These are phyloP conservation scores for Drosophila saltans DNA, from an alignment of 1,140 invertebrate species.

Conservation along the genomic window DNA sequence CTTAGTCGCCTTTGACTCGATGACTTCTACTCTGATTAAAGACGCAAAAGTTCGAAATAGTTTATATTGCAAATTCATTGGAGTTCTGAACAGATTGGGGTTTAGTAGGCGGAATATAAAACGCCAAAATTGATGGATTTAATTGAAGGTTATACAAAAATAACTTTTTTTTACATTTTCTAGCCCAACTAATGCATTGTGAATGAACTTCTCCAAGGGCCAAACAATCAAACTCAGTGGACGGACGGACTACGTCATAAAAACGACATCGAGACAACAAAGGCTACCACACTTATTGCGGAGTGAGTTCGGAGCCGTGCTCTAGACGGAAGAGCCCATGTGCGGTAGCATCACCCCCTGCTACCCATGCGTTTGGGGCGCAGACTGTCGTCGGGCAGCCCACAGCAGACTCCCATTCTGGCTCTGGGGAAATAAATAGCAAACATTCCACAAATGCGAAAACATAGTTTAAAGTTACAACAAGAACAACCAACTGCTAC, in stretches of 20 bases:
- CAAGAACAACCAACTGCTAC: constrained; percentile 11
- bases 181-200: not conserved
- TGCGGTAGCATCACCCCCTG: constrained; percentile 26
- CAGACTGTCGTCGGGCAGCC: constrained; percentile 24
- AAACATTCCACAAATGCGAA: constrained; percentile 36
- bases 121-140: constrained; percentile 25
- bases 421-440: not conserved
- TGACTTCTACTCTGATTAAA: constrained; percentile 31
- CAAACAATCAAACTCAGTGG: constrained; percentile 49
- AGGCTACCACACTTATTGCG: constrained; percentile 30
- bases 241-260: constrained; percentile 49
- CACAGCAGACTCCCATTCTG: constrained; percentile 8
- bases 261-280: constrained; percentile 70
- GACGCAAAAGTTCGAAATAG: constrained; percentile 3
- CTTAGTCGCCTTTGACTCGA: not conserved
- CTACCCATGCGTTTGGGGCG: constrained; percentile 36
- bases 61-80: constrained; percentile 42
- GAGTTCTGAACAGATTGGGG: constrained; percentile 17
- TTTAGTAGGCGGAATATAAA: not conserved
- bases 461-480: constrained; percentile 54
- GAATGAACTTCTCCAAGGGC: constrained; percentile 8
- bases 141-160: not conserved
- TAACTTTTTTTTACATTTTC: constrained; percentile 26
- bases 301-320: constrained; percentile 49
- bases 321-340: constrained; percentile 55